These are phyloP conservation scores for Nemotelus nigrinus DNA, from an alignment of 2,888 invertebrate species.

Conservation along the genomic window DNA sequence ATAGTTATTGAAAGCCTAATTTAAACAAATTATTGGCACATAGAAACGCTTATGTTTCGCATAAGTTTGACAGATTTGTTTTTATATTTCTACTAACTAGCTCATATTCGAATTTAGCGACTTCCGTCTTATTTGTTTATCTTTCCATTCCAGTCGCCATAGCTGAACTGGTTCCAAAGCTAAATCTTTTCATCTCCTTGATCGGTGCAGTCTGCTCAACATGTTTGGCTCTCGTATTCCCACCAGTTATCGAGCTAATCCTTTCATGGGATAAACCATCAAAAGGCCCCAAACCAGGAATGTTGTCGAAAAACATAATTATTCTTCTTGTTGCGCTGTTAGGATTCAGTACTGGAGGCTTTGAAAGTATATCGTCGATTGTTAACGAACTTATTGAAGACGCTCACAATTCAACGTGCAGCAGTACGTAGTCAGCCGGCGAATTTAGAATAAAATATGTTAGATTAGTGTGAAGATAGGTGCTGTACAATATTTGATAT, in stretches of 20 bases:
- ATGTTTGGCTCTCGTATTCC: conserved; percentile 86
- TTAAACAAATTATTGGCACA: conserved; percentile 16
- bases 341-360: conserved; percentile 80
- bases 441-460: no score
- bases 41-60: no score
- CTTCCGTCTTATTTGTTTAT: neutral
- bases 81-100: neutral
- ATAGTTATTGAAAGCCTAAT: neutral
- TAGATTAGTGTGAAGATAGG: neutral
- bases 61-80: no score
- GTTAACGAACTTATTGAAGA: conserved; percentile 55
- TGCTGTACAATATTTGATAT: neutral
- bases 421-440: no score
- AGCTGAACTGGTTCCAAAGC: conserved; percentile 86
- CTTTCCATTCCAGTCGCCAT: conserved; percentile 74
- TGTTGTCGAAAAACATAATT: conserved; percentile 70
- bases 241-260: conserved; percentile 86
- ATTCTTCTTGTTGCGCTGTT: conserved; percentile 76
- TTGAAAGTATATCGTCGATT: conserved; percentile 75
- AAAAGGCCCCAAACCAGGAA: conserved; percentile 65
- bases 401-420: conserved; percentile 5
- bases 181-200: conserved; percentile 88
- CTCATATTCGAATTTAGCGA: conserved; percentile 46
- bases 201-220: conserved; percentile 92
- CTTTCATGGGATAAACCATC: conserved; percentile 71